These are phyloP conservation scores for Corvus hawaiiensis DNA, from an alignment of 2,113 vertebrate species.

Conservation along the genomic window DNA sequence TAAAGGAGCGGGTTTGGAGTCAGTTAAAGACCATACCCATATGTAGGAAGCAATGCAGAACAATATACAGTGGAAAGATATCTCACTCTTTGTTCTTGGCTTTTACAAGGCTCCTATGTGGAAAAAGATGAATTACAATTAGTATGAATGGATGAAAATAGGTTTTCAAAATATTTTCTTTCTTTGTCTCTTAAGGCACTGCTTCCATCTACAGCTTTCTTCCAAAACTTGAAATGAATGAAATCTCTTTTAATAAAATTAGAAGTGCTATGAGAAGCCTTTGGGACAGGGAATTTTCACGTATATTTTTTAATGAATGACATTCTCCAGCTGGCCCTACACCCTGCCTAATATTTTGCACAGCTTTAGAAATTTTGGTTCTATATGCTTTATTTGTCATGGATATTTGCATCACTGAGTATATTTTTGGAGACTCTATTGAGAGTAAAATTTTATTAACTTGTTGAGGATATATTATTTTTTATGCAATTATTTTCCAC, in stretches of 20 bases:
- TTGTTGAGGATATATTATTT: neutral
- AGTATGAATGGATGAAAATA: neutral
- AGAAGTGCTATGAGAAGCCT: conserved; percentile 4
- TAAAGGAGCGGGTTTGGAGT: neutral
- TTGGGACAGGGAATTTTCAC: neutral
- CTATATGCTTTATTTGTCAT: neutral
- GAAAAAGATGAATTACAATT: neutral
- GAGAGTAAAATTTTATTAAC: conserved; percentile 33
- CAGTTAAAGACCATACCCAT: neutral
- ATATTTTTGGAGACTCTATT: neutral
- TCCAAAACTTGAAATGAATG: conserved; percentile 27
- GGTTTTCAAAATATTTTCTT: neutral
- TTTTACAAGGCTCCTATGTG: neutral
- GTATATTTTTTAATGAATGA: neutral
- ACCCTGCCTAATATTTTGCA: neutral
- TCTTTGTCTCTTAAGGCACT: conserved; percentile 4
- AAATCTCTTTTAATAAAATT: conserved; percentile 26
- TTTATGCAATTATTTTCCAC: conserved; percentile 2
- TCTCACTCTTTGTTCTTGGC: neutral
- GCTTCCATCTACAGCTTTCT: conserved; percentile 19
- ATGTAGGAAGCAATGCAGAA: neutral
- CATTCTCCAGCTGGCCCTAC: neutral
- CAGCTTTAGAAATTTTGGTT: neutral
- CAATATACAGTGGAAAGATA: neutral
- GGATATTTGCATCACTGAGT: neutral